Base-by-base conservation (phyloP, 2,888 invertebrate genomes). In the Heterodera filipjevi region DNA sequence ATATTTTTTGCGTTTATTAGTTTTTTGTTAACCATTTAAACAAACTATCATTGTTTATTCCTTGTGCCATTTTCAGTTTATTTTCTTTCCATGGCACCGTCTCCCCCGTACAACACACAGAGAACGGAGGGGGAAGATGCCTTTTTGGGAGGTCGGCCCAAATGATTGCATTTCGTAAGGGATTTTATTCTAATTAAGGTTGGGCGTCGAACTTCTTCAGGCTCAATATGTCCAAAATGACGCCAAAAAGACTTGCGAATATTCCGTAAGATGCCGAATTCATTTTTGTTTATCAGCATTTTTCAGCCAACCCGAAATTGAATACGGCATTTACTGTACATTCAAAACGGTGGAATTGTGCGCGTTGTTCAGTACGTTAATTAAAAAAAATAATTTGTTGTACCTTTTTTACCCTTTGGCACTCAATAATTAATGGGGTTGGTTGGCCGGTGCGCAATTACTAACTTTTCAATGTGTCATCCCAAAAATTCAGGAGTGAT, bases 271-370 rank as follows among this genome's bases (percentile, higher is more conserved):
- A 30, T 49, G 49, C 49, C 8, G 12, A 12, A 39, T 8, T 64
- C 16, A 0, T 10, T 27, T 22, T 14, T 2, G 22, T 64, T 46
- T 39, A 14, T n/a, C 64, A n/a, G n/a, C n/a, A n/a, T 39, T 27
- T 66, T 33, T 75, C 75, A 32, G 53, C 44, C 14, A 33, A 22
- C 35, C 66, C 27, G 19, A 33, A 22, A 12, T 76, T 27, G 77
- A 77, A 53, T 77, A 77, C 53, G 70, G 70, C n/a, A 77, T 77
- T 30, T 71, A 70, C 19, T 53, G 46, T n/a, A 70, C 77, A 0
- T 71, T 77, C 35, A 71, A 53, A 70, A 71, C 35, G 27, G 59
- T 59, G 2, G 66, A 77, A 59, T 1, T 71, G 10, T 44, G 71
- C 14, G 35, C 77, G 30, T 27, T 77, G 19, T 12, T 74, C 5